Evolutionary conservation across 2,888 invertebrate genomes (phyloP), one percentile per base, ranked within the genome.

Genomic region (Lottia scabra): DNA sequence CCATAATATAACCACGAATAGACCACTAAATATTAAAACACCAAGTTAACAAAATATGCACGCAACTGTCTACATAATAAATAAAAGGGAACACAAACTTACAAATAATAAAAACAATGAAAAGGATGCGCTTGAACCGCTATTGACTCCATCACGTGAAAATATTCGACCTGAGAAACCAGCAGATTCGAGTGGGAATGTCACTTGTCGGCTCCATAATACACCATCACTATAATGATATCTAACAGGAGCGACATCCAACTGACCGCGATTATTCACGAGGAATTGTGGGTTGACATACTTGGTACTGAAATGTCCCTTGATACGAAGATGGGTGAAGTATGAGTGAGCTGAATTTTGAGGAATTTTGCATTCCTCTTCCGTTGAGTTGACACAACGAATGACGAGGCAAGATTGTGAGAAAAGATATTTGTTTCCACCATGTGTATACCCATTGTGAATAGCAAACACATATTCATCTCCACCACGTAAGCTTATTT

Each of bases 391-490:
- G 16, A 75, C 75, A 64, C 85, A 85, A 56, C 76, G 81, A 5
- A 85, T 70, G 2, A 85, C 48, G 8, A 79, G 72, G 66, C 85
- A 85, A 4, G 81, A 77, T 73, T 85, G 82, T 1, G 83, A 69
- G 75, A 81, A 85, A 67, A 83, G 84, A 5, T 75, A 56, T 23
- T 56, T 56, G 56, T 23, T 23, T 23, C 23, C 56, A 0, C 83
- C 84, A 23, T 83, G 75, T 16, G 74, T 68, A 4, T 78, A 80
- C 0, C 85, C 84, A 67, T 82, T 78, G 69, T 85, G 85, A 0
- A 81, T 84, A 0, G 84, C 86, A 65, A 86, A 78, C 0, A 82
- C 86, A 68, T 79, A 86, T 8, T 72, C 56, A n/a, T 78, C 77
- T 5, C 70, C 65, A 1, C 70, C 67, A 23, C 56, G 56, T 19